Conservation (phyloP, 2,888 invertebrate species). For the Eupithecia subumbrata region DNA sequence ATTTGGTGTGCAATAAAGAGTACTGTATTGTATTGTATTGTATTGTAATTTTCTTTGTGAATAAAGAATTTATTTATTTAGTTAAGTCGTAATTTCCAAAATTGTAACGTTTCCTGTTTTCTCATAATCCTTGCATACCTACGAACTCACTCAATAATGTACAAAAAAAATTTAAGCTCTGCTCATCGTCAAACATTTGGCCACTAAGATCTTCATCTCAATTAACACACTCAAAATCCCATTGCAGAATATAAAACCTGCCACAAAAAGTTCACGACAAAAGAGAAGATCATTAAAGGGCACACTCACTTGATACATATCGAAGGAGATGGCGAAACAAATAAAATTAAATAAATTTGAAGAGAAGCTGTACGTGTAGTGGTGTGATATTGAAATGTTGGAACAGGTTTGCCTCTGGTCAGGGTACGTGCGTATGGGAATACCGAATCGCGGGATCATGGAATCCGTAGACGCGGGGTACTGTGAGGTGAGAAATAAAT, state of each 20-base stretch:
- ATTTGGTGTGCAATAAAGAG: too few species aligned
- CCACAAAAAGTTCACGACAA: slow-evolving; percentile 16
- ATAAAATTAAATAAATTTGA: slow-evolving; percentile 46
- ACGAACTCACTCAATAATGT: not conserved
- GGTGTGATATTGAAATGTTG: slow-evolving; percentile 81
- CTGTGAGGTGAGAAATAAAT: slow-evolving; percentile 16
- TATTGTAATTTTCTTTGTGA: too few species aligned
- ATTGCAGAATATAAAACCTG: slow-evolving; percentile 13
- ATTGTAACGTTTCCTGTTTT: not conserved
- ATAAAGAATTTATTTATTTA: too few species aligned
- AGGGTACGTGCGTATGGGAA: slow-evolving; percentile 75
- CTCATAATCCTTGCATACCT: not conserved
- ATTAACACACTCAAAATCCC: slow-evolving; percentile 3
- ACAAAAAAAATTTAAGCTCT: not conserved
- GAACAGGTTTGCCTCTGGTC: slow-evolving; percentile 75
- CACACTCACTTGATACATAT: slow-evolving; percentile 40
- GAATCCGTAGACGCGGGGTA: slow-evolving; percentile 23
- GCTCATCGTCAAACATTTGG: not conserved
- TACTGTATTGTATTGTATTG: too few species aligned
- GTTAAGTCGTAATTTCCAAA: too few species aligned
- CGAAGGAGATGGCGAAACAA: slow-evolving; percentile 44
- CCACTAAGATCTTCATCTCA: slow-evolving; percentile 19
- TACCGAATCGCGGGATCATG: slow-evolving; percentile 67
- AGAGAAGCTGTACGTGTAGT: slow-evolving; percentile 51
- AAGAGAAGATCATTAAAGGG: slow-evolving; percentile 36